Percentiles rank a stretch among this genome's conserved stretches.
These are phyloP conservation scores for Puffinus mauretanicus DNA, from an alignment of 2,113 vertebrate species.

Conservation along the genomic window DNA sequence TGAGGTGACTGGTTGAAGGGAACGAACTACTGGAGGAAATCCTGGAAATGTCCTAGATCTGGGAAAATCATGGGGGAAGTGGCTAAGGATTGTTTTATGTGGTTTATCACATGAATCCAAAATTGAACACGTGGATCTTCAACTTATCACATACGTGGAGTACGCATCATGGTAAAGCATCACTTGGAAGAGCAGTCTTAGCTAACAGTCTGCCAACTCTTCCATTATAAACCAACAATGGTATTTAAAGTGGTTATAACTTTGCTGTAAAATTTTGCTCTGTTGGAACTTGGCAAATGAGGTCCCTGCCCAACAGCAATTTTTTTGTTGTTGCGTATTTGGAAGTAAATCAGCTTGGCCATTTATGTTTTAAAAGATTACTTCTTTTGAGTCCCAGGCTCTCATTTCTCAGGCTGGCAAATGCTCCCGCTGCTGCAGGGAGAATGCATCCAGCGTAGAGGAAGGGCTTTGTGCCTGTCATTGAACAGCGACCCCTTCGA, in stretches of 20 bases:
- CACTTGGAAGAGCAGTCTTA: not conserved
- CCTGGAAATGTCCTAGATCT: not conserved
- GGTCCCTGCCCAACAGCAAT: slow-evolving; percentile 32
- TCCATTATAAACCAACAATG: slow-evolving; percentile 35
- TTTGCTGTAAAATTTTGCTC: slow-evolving; percentile 40
- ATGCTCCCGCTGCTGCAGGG: not conserved
- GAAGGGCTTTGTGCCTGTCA: slow-evolving; percentile 7
- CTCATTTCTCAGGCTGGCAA: slow-evolving; percentile 45
- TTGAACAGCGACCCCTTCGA: slow-evolving; percentile 18
- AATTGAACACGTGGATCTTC: not conserved
- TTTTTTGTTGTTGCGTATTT: not conserved
- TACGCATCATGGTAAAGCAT: not conserved
- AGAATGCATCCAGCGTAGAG: not conserved
- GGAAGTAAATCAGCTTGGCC: slow-evolving; percentile 52
- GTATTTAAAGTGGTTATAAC: slow-evolving; percentile 34
- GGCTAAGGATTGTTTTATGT: not conserved
- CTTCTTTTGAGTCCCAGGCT: slow-evolving; percentile 15
- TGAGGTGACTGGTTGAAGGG: not conserved
- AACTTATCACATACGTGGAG: not conserved
- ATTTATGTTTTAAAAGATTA: slow-evolving; percentile 45
- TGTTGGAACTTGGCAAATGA: slow-evolving; percentile 1
- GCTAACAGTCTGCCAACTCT: not conserved
- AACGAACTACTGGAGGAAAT: not conserved
- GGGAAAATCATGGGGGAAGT: not conserved
- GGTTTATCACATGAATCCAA: not conserved